A percentile compares a stretch with the other conserved stretches of the same genome.
Evolutionary conservation across 2,113 vertebrate species (phyloP).

Genomic region (Melanerpes aurifrons): DNA sequence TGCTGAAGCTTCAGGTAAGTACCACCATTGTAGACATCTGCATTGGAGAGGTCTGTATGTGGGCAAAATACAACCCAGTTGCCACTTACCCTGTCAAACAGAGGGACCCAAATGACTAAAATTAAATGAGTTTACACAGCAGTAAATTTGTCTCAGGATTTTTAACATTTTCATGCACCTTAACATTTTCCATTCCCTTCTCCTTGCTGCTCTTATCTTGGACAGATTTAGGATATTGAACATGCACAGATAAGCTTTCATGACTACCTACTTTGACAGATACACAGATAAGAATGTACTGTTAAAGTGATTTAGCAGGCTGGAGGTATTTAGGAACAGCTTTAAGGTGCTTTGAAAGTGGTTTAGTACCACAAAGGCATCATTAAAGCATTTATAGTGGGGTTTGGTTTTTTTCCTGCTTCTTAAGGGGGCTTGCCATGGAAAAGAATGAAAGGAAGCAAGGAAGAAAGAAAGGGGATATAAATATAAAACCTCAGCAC

Average conservation of each 20-base stretch:
- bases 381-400: conserved; percentile 15
- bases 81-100: background rate
- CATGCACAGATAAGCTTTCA: conserved; percentile 62
- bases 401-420: background rate
- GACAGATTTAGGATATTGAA: conserved; percentile 64
- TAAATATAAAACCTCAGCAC: background rate
- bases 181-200: background rate
- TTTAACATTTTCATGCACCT: conserved; percentile 28
- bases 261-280: conserved; percentile 63
- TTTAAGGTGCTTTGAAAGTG: background rate
- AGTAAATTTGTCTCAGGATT: background rate
- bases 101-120: background rate
- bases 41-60: background rate
- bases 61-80: background rate
- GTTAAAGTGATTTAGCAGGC: conserved; percentile 59
- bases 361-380: conserved; percentile 27
- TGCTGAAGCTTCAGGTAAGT: background rate
- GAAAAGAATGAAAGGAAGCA: background rate
- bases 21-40: background rate
- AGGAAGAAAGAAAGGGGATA: background rate
- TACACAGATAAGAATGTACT: conserved; percentile 59
- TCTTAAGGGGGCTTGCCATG: background rate
- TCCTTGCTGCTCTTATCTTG: conserved; percentile 46
- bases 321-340: conserved; percentile 21
- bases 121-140: background rate